Evolutionary conservation across 1,140 invertebrate genomes (phyloP).

Genomic region (Drosophila guanche): DNA sequence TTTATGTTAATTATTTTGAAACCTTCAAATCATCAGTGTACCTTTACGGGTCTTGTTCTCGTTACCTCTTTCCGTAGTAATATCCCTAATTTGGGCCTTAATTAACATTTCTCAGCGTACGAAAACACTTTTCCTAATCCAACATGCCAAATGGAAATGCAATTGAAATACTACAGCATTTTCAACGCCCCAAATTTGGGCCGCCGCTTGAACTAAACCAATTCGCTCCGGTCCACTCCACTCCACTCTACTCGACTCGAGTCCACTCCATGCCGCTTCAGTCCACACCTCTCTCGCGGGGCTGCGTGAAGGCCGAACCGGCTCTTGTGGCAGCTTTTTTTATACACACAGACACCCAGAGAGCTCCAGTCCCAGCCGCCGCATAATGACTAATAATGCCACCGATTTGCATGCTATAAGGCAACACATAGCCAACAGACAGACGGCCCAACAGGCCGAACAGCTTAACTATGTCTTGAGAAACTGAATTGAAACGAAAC

Average conservation of each 20-base stretch:
- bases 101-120: slow-evolving; percentile 1
- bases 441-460: too few relatives aligned
- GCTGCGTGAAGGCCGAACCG: slow-evolving; percentile 41
- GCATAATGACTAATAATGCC: slow-evolving; percentile 57
- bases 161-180: slow-evolving; percentile 52
- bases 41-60: too few relatives aligned
- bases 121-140: slow-evolving; percentile 6
- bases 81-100: too few relatives aligned
- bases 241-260: too few relatives aligned
- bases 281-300: background rate
- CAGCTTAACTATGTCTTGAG: slow-evolving; percentile 29
- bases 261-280: too few relatives aligned
- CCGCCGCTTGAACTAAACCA: slow-evolving; percentile 23
- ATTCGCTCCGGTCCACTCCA: slow-evolving; percentile 27
- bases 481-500: slow-evolving; percentile 38
- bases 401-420: slow-evolving; percentile 54
- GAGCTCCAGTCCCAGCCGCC: background rate
- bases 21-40: too few relatives aligned
- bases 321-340: slow-evolving; percentile 17
- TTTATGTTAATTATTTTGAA: too few relatives aligned
- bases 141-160: slow-evolving; percentile 7
- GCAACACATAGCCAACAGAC: slow-evolving; percentile 16
- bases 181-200: slow-evolving; percentile 53
- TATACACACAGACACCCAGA: background rate
- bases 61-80: too few relatives aligned